phyloP scores from a whole-genome alignment of 1,140 invertebrate species.

The Scaptomyza graminum region DNA sequence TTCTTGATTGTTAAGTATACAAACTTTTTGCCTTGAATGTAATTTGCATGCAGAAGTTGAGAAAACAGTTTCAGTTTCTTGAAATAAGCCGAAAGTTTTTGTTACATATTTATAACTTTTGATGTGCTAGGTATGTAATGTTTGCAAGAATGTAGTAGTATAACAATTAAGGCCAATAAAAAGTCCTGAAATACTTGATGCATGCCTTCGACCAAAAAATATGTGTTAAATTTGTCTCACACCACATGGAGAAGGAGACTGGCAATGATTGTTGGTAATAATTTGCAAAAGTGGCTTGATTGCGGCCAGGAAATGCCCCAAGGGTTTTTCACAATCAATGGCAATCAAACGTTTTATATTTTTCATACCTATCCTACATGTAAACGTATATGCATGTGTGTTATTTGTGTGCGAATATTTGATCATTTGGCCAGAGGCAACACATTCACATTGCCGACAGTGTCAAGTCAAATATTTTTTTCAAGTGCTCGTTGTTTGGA shows the following conservation, averaged over 20 bases:
- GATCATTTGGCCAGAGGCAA: slow-evolving; percentile 18
- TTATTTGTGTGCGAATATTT: slow-evolving; percentile 7
- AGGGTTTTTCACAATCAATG: slow-evolving; percentile 44
- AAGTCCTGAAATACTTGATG: not conserved
- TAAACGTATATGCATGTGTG: slow-evolving; percentile 5
- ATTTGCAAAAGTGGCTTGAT: slow-evolving; percentile 46
- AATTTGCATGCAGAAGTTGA: slow-evolving; percentile 1
- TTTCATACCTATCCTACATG: slow-evolving; percentile 29
- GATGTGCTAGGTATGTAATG: no score
- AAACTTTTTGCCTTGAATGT: not conserved
- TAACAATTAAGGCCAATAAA: not conserved
- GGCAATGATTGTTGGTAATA: slow-evolving; percentile 45
- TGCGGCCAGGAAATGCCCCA: slow-evolving; percentile 48
- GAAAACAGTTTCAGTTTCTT: not conserved
- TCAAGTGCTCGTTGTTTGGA: slow-evolving; percentile 11
- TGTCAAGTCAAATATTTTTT: slow-evolving; percentile 37
- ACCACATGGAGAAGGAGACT: not conserved
- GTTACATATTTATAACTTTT: not conserved
- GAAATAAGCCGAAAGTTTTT: slow-evolving; percentile 10
- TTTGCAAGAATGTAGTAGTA: not conserved
- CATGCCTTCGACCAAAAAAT: not conserved
- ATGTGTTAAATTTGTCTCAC: slow-evolving; percentile 1
- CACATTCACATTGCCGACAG: slow-evolving; percentile 33
- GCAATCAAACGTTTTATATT: slow-evolving; percentile 45
- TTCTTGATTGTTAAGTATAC: not conserved